phyloP scores from a whole-genome alignment of 1,140 invertebrate genomes.

The Micrasema minimum region DNA sequence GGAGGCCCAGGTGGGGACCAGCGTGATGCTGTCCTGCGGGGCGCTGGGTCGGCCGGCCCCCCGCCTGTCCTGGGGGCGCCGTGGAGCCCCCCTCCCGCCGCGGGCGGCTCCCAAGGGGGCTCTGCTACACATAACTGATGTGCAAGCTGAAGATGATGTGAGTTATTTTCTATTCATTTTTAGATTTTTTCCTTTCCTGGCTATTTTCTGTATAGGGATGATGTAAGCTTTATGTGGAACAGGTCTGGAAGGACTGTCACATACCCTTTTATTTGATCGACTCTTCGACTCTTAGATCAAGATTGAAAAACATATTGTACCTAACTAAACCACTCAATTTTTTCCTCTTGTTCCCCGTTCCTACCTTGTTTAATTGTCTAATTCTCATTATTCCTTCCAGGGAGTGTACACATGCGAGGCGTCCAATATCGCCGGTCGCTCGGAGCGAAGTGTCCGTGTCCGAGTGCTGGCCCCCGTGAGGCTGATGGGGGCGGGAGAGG shows the following conservation, averaged over 20 bases:
- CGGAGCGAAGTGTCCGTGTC: constrained; percentile 15
- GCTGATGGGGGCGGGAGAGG: constrained; percentile 58
- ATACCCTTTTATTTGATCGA: no score
- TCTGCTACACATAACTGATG: constrained; percentile 54
- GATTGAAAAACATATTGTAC: no score
- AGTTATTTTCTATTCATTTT: background rate
- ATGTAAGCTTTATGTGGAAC: no score
- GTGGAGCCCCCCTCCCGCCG: constrained; percentile 60
- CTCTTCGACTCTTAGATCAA: no score
- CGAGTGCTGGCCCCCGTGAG: constrained; percentile 42
- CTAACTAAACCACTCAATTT: no score
- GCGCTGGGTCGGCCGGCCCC: constrained; percentile 72
- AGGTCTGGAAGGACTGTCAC: no score
- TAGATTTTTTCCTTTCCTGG: no score
- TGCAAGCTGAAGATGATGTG: constrained; percentile 60
- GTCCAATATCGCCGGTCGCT: constrained; percentile 42
- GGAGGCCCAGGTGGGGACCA: constrained; percentile 19
- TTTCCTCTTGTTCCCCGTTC: no score
- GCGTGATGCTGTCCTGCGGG: constrained; percentile 69
- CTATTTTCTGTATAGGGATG: no score
- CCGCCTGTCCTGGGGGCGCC: constrained; percentile 68
- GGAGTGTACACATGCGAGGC: constrained; percentile 62
- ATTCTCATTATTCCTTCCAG: constrained; percentile 51
- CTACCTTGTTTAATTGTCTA: no score
- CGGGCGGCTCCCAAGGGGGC: constrained; percentile 24